Evolutionary conservation across 2,888 invertebrate genomes (phyloP), one percentile per base, ranked within the genome.

Genomic region (Minunthozetes semirufus): DNA sequence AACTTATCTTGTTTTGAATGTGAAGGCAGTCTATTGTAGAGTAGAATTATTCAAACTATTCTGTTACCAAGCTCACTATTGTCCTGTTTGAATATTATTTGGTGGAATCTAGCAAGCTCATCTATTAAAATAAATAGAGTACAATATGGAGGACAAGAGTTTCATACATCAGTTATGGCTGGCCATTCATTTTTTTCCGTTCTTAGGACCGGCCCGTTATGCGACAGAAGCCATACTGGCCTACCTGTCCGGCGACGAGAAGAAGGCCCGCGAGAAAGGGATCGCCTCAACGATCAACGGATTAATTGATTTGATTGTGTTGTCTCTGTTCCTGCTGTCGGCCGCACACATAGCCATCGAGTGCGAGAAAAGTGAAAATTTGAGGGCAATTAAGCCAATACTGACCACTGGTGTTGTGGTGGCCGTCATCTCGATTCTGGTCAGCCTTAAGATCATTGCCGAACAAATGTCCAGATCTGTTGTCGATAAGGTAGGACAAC

Each of bases 161-260:
- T 33, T 33, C 9, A 33, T 33, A 4, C 33, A 33, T 33, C 33
- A 33, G 9, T 9, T 33, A 4, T 33, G 33, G 33, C 9, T 33
- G 33, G 33, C 33, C 1, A 4, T 63, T 1, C 63, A 63, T n/a
- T 63, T 63, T 29, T 6, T 63, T 8, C 63, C 63, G 1, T 63
- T 63, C 29, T 2, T 63, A 5, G 63, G 63, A 5, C 63, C 63
- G 17, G 63, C 63, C 33, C 63, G 63, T 5, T 63, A 63, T 63
- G 63, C 63, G 1, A 27, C 33, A 9, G 63, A 63, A 29, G 63
- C 63, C 29, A 63, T 63, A 17, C 5, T 13, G 19, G 63, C 63
- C 15, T 63, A 63, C 29, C 6, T 63, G 29, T 27, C 29, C 11
- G 63, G 63, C 29, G 25, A 63, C 25, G 29, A 27, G 15, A 17